Evolutionary conservation across 2,797 vertebrate species (phyloP).

Genomic region (Syncerus caffer): DNA sequence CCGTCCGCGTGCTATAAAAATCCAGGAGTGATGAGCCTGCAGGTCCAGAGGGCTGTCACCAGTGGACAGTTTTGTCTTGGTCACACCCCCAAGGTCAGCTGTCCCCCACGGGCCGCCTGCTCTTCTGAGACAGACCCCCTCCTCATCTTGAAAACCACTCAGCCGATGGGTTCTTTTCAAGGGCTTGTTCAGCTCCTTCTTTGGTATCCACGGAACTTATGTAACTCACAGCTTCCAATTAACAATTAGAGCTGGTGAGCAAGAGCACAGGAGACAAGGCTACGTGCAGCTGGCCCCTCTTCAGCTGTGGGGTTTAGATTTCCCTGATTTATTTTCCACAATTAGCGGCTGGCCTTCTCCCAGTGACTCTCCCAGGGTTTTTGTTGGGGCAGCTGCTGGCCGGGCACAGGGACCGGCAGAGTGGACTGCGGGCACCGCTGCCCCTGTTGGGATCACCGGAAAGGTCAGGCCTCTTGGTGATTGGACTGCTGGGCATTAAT

Average conservation of each 20-base stretch:
- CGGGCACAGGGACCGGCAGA: background rate
- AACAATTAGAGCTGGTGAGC: conserved; percentile 30
- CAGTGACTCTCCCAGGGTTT: conserved; percentile 10
- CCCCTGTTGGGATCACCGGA: background rate
- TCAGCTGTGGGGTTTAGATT: conserved; percentile 6
- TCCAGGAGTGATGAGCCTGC: background rate
- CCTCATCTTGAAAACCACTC: background rate
- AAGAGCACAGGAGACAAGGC: background rate
- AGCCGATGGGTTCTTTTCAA: background rate
- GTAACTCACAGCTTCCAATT: conserved; percentile 49
- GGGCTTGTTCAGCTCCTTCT: background rate
- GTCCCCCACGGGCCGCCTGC: background rate
- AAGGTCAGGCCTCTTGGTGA: background rate
- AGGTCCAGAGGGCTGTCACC: background rate
- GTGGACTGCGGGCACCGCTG: background rate
- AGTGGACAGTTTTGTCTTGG: background rate
- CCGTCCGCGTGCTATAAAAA: background rate
- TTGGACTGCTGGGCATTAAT: background rate
- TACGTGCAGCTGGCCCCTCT: conserved; percentile 30
- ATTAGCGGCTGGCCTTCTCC: conserved; percentile 59
- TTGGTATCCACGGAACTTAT: conserved; percentile 49
- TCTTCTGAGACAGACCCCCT: conserved; percentile 21
- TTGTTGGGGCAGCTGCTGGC: background rate
- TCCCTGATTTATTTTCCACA: conserved; percentile 68
- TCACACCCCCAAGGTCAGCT: background rate